These are phyloP conservation scores for Diaprepes abbreviatus DNA, from an alignment of 2,888 invertebrate species.

Conservation along the genomic window DNA sequence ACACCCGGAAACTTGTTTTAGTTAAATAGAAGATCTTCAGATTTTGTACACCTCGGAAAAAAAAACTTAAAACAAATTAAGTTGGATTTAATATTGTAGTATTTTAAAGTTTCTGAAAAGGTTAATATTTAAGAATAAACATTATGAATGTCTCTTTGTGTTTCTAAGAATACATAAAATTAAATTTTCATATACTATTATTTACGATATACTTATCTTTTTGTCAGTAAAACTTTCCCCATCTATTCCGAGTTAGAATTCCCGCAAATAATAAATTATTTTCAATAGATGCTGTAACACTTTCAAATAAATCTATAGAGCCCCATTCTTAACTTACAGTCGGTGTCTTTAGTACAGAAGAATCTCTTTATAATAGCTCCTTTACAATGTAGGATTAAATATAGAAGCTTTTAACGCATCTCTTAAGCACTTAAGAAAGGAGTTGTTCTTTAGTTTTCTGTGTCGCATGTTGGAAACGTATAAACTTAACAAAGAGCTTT, in stretches of 20 bases:
- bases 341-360: slow-evolving; percentile 9
- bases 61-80: too few relatives aligned
- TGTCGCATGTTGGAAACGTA: slow-evolving; percentile 8
- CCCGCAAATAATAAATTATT: not conserved
- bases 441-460: slow-evolving; percentile 7
- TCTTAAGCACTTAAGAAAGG: slow-evolving; percentile 3
- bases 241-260: not conserved
- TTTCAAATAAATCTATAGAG: slow-evolving; percentile 1
- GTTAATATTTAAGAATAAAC: too few relatives aligned
- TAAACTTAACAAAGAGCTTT: slow-evolving; percentile 6
- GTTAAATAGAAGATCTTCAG: too few relatives aligned
- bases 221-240: too few relatives aligned
- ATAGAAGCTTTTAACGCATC: slow-evolving; percentile 13
- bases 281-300: slow-evolving; percentile 6
- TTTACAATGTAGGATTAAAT: slow-evolving; percentile 10
- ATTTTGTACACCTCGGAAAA: too few relatives aligned
- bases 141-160: too few relatives aligned
- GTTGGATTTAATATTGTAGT: too few relatives aligned
- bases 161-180: too few relatives aligned
- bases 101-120: too few relatives aligned
- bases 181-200: too few relatives aligned
- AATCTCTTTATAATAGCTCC: slow-evolving; percentile 6
- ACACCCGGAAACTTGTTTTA: too few relatives aligned
- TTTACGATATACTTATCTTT: too few relatives aligned
- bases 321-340: not conserved